Percentiles rank a stretch among this genome's conserved stretches.
phyloP scores from a whole-genome alignment of 2,797 vertebrate species.

The Peromyscus melanophrys region DNA sequence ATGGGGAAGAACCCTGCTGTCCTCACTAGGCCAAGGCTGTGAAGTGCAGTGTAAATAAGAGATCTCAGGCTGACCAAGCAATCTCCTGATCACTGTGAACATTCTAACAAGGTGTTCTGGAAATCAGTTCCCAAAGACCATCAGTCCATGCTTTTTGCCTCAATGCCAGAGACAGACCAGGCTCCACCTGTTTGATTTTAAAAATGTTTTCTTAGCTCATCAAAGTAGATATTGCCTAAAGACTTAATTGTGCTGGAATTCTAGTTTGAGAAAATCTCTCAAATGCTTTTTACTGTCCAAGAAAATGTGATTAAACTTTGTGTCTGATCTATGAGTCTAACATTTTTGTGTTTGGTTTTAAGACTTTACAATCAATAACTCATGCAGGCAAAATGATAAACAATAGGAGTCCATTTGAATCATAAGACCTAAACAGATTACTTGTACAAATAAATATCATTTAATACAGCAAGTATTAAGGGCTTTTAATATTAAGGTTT shows the following conservation, averaged over 20 bases:
- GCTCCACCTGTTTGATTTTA: not conserved
- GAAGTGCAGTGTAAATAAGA: not conserved
- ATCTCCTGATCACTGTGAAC: not conserved
- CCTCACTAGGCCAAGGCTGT: not conserved
- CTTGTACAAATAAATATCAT: not conserved
- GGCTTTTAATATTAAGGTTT: not conserved
- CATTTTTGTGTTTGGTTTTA: not conserved
- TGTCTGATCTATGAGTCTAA: not conserved
- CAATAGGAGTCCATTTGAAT: not conserved
- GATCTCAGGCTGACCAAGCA: not conserved
- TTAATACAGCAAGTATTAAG: not conserved
- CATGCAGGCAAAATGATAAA: not conserved
- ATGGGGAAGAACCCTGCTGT: not conserved
- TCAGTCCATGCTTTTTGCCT: not conserved
- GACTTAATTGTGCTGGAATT: not conserved
- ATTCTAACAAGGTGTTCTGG: not conserved
- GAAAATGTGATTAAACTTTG: not conserved
- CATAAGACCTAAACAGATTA: not conserved
- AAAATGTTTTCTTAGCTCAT: not conserved
- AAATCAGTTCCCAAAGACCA: not conserved
- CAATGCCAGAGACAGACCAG: not conserved
- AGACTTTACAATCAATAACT: not conserved
- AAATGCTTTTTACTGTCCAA: not conserved
- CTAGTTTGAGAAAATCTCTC: slow-evolving; percentile 28
- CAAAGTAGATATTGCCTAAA: not conserved